Percentiles rank a stretch among this genome's conserved stretches.
Evolutionary conservation across 37 sponge, comb jelly and placozoan genomes (phyloP).

Genomic region (Spongia lamella): DNA sequence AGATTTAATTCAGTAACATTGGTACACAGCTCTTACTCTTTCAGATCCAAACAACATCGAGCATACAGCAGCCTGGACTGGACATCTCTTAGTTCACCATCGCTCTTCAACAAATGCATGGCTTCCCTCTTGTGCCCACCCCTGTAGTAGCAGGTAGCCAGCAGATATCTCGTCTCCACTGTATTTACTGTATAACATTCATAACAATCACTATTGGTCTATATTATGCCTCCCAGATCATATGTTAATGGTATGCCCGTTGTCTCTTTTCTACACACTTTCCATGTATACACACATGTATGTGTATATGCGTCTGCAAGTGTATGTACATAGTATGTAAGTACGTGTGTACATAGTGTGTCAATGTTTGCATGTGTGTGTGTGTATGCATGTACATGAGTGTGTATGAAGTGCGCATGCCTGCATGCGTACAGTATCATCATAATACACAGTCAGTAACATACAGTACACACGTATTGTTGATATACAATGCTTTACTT

Average conservation of each 20-base stretch:
- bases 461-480: background rate
- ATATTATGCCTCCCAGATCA: too few relatives aligned
- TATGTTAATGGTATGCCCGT: too few relatives aligned
- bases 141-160: slow-evolving; percentile 88
- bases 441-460: background rate
- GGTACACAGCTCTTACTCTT: slow-evolving; percentile 49
- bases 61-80: slow-evolving; percentile 80
- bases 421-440: too few relatives aligned
- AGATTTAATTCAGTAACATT: background rate
- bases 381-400: too few relatives aligned
- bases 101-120: slow-evolving; percentile 57
- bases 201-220: too few relatives aligned
- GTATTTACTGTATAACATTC: slow-evolving; percentile 45
- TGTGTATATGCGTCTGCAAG: too few relatives aligned
- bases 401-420: too few relatives aligned
- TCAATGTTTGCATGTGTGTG: too few relatives aligned
- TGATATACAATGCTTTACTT: slow-evolving; percentile 32
- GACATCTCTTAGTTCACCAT: slow-evolving; percentile 5
- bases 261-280: too few relatives aligned
- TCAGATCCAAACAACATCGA: slow-evolving; percentile 74
- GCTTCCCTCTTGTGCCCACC: slow-evolving; percentile 69
- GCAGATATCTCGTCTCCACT: slow-evolving; percentile 58
- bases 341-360: too few relatives aligned
- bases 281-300: too few relatives aligned
- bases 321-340: too few relatives aligned